These are phyloP conservation scores for Diogma glabrata DNA, from an alignment of 2,888 invertebrate genomes.

Conservation along the genomic window DNA sequence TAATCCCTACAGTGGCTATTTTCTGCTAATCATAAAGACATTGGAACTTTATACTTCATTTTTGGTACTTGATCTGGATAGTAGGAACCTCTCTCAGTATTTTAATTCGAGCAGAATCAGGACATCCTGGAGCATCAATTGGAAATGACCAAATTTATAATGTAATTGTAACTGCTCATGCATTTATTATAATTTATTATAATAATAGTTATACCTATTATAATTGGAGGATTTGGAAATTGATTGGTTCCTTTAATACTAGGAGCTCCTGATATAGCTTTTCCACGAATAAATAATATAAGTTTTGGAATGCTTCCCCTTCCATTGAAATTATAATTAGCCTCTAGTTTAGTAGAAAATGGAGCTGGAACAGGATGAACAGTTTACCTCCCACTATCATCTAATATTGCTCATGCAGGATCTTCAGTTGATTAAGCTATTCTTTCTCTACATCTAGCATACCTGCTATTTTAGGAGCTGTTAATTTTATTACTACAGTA, in stretches of 20 bases:
- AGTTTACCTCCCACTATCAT: slow-evolving; percentile 58
- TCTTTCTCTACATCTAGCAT: slow-evolving; percentile 66
- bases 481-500: slow-evolving; percentile 70
- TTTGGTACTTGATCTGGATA: too few relatives aligned
- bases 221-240: slow-evolving; percentile 77
- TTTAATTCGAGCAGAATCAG: too few relatives aligned
- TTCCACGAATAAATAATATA: slow-evolving; percentile 75
- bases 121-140: too few relatives aligned
- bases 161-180: too few relatives aligned
- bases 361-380: slow-evolving; percentile 72
- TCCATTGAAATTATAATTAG: slow-evolving; percentile 52
- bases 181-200: too few relatives aligned
- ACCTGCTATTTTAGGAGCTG: slow-evolving; percentile 63
- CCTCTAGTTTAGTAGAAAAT: slow-evolving; percentile 51
- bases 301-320: slow-evolving; percentile 70
- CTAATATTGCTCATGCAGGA: slow-evolving; percentile 50
- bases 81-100: too few relatives aligned
- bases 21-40: too few relatives aligned
- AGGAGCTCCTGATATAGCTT: slow-evolving; percentile 69
- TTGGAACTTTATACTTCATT: too few relatives aligned
- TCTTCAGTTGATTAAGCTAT: slow-evolving; percentile 62
- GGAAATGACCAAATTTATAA: too few relatives aligned
- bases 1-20: too few relatives aligned
- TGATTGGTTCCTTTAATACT: slow-evolving; percentile 67
- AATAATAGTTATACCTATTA: too few relatives aligned